Percentiles rank a stretch among this genome's conserved stretches.
Evolutionary conservation across 2,797 vertebrate genomes (phyloP).

Genomic region (Dallia pectoralis): DNA sequence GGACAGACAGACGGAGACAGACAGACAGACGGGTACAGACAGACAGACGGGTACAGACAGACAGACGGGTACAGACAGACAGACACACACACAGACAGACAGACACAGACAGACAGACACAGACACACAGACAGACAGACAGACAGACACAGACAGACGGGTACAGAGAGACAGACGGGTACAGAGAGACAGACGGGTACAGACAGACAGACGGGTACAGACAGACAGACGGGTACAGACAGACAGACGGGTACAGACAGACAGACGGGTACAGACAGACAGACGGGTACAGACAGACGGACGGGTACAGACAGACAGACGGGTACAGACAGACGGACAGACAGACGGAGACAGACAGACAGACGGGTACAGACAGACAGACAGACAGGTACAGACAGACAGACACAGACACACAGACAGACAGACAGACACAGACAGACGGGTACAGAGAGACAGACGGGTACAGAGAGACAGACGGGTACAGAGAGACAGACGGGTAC

Average conservation of each 20-base stretch:
- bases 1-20: too few species aligned
- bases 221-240: neutral
- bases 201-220: neutral
- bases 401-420: too few species aligned
- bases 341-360: neutral
- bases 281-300: too few species aligned
- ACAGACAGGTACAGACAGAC: too few species aligned
- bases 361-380: neutral
- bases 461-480: neutral
- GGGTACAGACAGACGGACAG: neutral
- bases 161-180: too few species aligned
- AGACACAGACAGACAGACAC: neutral
- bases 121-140: too few species aligned
- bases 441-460: neutral
- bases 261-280: too few species aligned
- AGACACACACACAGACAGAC: neutral
- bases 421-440: neutral
- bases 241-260: too few species aligned
- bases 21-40: too few species aligned
- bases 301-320: slow-evolving; percentile 1
- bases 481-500: too few species aligned
- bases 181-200: neutral
- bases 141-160: too few species aligned
- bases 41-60: too few species aligned
- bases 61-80: neutral